These are phyloP conservation scores for Pseudolaguvia tuberculata DNA, from an alignment of 2,113 vertebrate species.

Conservation along the genomic window DNA sequence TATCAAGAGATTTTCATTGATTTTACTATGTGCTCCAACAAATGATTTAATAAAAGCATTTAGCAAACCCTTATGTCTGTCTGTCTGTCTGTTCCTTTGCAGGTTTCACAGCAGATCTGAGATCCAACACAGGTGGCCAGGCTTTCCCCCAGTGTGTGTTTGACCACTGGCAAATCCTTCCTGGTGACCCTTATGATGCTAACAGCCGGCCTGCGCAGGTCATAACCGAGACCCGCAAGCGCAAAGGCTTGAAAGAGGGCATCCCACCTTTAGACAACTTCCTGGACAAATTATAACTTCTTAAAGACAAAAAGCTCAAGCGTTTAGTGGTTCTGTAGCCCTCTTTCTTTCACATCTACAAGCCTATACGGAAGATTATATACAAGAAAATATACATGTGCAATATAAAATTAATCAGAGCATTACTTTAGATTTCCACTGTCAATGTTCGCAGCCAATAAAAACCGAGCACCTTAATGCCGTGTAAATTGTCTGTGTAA, in stretches of 20 bases:
- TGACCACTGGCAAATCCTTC: conserved; percentile 60
- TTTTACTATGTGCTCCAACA: no score
- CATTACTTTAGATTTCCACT: conserved; percentile 30
- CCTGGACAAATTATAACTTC: conserved; percentile 52
- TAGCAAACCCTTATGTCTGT: not conserved
- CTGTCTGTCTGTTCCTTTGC: not conserved
- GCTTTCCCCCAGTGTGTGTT: conserved; percentile 60
- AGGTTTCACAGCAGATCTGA: conserved; percentile 57
- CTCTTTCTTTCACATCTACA: conserved; percentile 14
- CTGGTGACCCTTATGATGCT: conserved; percentile 50
- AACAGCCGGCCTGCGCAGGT: conserved; percentile 49
- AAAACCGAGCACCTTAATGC: conserved; percentile 26
- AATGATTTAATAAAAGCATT: no score
- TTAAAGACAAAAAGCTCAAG: not conserved
- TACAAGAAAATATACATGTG: conserved; percentile 18
- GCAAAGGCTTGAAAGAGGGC: conserved; percentile 57
- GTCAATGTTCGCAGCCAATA: conserved; percentile 35
- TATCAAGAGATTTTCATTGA: no score
- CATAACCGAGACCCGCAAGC: conserved; percentile 51
- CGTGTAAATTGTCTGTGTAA: conserved; percentile 13
- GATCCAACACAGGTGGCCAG: conserved; percentile 55
- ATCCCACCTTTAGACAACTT: conserved; percentile 56
- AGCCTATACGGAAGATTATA: conserved; percentile 8
- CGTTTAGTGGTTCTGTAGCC: conserved; percentile 27
- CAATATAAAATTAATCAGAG: conserved; percentile 16